phyloP scores from a whole-genome alignment of 2,888 invertebrate species.

The Scaptomyza parva region DNA sequence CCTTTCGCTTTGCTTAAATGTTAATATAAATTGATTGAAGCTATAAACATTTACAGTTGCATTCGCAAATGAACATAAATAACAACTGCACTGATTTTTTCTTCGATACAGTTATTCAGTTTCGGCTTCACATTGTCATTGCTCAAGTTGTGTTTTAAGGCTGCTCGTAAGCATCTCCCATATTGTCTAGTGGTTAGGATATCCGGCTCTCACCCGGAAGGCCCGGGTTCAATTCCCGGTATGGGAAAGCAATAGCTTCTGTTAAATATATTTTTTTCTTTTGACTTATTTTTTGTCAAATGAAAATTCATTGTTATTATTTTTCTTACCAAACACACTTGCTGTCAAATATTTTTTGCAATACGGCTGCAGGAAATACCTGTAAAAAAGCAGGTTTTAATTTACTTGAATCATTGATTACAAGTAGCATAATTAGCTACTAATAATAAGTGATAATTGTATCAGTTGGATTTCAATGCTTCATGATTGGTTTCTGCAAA shows the following conservation, averaged over 20 bases:
- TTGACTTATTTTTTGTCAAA: slow-evolving; percentile 4
- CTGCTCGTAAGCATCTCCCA: slow-evolving; percentile 60
- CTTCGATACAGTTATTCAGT: background rate
- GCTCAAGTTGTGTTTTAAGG: slow-evolving; percentile 11
- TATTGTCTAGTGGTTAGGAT: slow-evolving; percentile 85
- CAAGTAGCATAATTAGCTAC: background rate
- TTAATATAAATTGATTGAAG: slow-evolving; percentile 51
- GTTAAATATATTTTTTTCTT: background rate
- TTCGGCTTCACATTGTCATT: background rate
- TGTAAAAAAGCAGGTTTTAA: background rate
- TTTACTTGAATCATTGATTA: background rate
- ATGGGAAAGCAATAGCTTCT: slow-evolving; percentile 87
- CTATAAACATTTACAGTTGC: slow-evolving; percentile 26
- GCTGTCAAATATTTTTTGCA: background rate
- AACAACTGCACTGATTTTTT: slow-evolving; percentile 3
- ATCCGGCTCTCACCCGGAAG: slow-evolving; percentile 85
- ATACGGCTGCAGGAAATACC: background rate
- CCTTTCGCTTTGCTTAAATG: slow-evolving; percentile 11
- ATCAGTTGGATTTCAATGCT: no score
- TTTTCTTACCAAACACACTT: background rate
- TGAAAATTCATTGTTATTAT: background rate
- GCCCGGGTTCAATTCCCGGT: slow-evolving; percentile 96
- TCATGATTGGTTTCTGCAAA: no score
- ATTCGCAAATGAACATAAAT: slow-evolving; percentile 12
- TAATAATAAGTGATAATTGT: no score